Conservation (phyloP, 1,140 invertebrate species). For the Acromyrmex charruanus region DNA sequence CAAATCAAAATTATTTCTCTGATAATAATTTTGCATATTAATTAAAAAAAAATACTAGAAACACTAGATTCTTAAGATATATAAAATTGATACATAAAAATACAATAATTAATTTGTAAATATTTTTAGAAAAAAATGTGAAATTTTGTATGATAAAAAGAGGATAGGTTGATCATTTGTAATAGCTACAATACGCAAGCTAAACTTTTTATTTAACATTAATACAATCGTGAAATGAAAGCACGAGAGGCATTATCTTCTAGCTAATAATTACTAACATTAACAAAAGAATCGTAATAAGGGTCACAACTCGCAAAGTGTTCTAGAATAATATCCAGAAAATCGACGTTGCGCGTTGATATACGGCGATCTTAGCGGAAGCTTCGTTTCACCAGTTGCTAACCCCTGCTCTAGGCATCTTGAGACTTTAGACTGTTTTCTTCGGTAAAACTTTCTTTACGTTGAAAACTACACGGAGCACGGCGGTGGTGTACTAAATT, state of each 20-base stretch:
- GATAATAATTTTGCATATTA: not conserved
- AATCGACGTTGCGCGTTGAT: not conserved
- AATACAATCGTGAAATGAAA: not conserved
- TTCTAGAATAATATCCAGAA: not conserved
- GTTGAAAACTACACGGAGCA: slow-evolving; percentile 51
- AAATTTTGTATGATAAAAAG: not conserved
- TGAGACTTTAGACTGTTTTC: slow-evolving; percentile 55
- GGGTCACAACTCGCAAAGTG: not conserved
- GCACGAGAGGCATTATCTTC: not conserved
- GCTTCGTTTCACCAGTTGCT: slow-evolving; percentile 47
- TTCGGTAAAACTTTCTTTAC: slow-evolving; percentile 59
- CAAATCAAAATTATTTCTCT: not conserved
- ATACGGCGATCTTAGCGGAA: slow-evolving; percentile 20
- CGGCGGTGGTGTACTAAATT: slow-evolving; percentile 62
- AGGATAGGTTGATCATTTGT: not conserved
- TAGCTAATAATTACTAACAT: not conserved
- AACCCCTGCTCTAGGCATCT: slow-evolving; percentile 46
- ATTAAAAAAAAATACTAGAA: not conserved
- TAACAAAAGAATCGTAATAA: not conserved
- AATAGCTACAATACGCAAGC: not conserved
- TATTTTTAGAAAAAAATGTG: not conserved
- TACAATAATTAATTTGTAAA: not conserved
- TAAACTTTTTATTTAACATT: slow-evolving; percentile 5
- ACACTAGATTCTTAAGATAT: not conserved
- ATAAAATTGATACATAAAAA: not conserved